Conservation (phyloP, 2,797 vertebrate genomes). For the Anguilla marmorata region DNA sequence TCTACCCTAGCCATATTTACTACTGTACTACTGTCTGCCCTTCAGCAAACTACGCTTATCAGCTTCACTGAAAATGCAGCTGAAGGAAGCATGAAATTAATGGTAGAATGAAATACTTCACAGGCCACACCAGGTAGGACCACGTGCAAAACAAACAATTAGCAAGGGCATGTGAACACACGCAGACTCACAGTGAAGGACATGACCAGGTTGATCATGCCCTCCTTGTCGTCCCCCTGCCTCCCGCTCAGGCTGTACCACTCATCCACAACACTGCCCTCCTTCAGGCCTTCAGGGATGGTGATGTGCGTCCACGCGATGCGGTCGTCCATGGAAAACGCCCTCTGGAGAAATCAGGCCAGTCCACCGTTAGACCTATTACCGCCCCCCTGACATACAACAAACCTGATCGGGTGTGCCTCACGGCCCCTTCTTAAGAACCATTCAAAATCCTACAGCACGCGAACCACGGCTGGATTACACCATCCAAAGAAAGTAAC, state of each 20-base stretch:
- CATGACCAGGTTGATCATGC: slow-evolving; percentile 98
- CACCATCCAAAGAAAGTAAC: neutral
- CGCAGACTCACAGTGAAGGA: slow-evolving; percentile 84
- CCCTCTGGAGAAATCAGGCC: slow-evolving; percentile 71
- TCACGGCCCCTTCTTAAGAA: neutral
- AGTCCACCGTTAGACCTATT: neutral
- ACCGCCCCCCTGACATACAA: too few relatives aligned
- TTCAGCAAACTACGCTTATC: neutral
- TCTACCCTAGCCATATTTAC: neutral
- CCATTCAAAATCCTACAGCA: neutral
- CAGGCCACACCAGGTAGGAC: neutral
- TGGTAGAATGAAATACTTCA: neutral
- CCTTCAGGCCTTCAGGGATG: slow-evolving; percentile 85
- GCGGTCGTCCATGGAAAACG: slow-evolving; percentile 97
- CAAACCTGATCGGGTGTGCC: neutral
- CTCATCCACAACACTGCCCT: slow-evolving; percentile 89
- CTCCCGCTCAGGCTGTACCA: slow-evolving; percentile 94
- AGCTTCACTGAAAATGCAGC: neutral
- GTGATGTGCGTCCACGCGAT: slow-evolving; percentile 97
- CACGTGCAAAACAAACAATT: neutral
- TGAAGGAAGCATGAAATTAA: neutral
- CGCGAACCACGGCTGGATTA: neutral
- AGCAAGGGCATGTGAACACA: neutral
- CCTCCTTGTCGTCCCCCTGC: slow-evolving; percentile 97
- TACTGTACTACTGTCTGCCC: neutral